Evolutionary conservation across 1,140 invertebrate genomes (phyloP), one percentile per base, ranked within the genome.

Genomic region (Kradibia gibbosae): DNA sequence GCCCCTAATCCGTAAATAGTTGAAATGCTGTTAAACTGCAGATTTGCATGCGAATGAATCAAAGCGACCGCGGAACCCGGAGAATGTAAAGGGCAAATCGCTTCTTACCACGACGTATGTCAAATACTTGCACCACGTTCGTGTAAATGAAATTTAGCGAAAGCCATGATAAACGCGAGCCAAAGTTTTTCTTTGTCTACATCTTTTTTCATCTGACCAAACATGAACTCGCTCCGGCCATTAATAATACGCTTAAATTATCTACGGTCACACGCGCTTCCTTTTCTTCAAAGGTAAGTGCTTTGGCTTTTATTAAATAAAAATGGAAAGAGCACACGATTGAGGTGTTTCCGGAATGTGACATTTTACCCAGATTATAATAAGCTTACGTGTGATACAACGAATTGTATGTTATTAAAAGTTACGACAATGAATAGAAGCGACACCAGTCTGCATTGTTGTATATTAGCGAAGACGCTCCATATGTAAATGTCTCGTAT

Each of bases 41-140:
- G 81, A 80, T 57, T 48, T 48, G 71, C 78, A 83, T 74, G 42
- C 81, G 74, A 78, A 70, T 62, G 72, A 85, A 81, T 86, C 89
- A 90, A 90, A 90, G 88, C 86, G 84, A 89, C 89, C 89, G 83
- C 89, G 84, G 57, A 85, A 87, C 82, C 83, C 83, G 45, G 84
- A 83, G 85, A 86, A 88, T 88, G 86, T 82, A 86, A 76, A 86
- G 78, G 74, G 84, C 81, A 83, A 85, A 84, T 84, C 86, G 87
- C 87, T 84, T 87, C 87, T 87, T 86, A 86, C 81, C 81, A 65
- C 76, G 73, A 83, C 81, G 73, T 83, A 88, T 85, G 86, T 88
- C 84, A 87, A 87, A 88, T 87, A 85, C 73, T 60, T 72, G 62
- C 17, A 1, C 53, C 22, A 75, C 20, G 31, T 39, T 45, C 39